Evolutionary conservation across 2,888 invertebrate genomes (phyloP).

Genomic region (Malachius bipustulatus): DNA sequence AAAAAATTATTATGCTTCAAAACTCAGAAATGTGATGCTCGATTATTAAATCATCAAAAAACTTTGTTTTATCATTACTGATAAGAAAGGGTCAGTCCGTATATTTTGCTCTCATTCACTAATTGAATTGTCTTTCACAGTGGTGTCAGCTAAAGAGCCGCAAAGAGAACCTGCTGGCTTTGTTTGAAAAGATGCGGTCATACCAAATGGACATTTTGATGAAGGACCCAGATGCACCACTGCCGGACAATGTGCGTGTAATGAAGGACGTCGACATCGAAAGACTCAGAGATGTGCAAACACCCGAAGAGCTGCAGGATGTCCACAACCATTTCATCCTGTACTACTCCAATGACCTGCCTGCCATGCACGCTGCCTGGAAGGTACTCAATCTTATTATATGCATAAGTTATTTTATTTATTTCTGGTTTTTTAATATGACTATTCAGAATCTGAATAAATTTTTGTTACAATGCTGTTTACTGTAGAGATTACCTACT

Average conservation of each 20-base stretch:
- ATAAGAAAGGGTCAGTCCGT: no score
- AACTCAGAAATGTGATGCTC: no score
- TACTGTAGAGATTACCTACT: no score
- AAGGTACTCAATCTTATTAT: no score
- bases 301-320: conserved; percentile 84
- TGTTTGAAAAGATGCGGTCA: conserved; percentile 86
- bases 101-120: background rate
- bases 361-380: conserved; percentile 68
- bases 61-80: no score
- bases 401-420: no score
- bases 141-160: conserved; percentile 84
- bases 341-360: conserved; percentile 78
- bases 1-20: no score
- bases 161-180: conserved; percentile 65
- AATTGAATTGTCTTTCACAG: conserved; percentile 30
- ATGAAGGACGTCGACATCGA: conserved; percentile 80
- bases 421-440: no score
- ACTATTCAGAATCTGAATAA: no score
- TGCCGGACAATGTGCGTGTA: conserved; percentile 70
- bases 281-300: conserved; percentile 61
- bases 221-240: conserved; percentile 69
- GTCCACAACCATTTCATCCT: conserved; percentile 87
- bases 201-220: conserved; percentile 78
- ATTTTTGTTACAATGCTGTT: no score
- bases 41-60: no score